Conservation (phyloP, 2,113 vertebrate species). For the Candoia aspera region DNA sequence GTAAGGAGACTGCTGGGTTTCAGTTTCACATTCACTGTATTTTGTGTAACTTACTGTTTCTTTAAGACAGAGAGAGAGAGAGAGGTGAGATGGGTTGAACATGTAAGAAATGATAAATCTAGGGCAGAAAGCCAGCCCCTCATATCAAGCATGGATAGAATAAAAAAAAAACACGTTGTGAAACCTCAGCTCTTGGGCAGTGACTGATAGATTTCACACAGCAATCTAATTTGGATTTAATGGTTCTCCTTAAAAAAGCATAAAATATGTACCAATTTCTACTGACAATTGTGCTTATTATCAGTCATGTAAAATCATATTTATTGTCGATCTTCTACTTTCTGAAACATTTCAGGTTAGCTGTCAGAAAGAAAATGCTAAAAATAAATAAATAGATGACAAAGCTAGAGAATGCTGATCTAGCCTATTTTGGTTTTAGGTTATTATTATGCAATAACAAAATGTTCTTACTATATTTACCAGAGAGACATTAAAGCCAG, state of each 20-base stretch:
- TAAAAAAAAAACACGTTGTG: not conserved
- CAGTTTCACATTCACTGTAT: not conserved
- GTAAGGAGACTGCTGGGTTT: not conserved
- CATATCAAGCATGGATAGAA: not conserved
- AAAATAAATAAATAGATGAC: constrained; percentile 20
- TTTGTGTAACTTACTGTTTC: not conserved
- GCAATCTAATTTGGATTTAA: not conserved
- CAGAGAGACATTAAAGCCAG: not conserved
- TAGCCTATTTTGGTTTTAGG: constrained; percentile 7
- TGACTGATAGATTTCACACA: not conserved
- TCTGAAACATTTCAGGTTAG: not conserved
- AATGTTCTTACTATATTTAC: constrained; percentile 8
- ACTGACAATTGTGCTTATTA: not conserved
- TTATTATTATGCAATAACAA: constrained; percentile 20
- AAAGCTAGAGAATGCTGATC: constrained; percentile 1
- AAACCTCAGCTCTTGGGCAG: not conserved
- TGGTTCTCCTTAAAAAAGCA: not conserved
- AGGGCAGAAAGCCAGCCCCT: constrained; percentile 2
- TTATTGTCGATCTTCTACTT: not conserved
- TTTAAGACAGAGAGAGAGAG: not conserved
- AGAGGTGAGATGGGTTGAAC: not conserved
- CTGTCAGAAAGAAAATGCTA: not conserved
- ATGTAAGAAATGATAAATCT: not conserved
- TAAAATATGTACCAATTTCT: constrained; percentile 4
- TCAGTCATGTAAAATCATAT: not conserved